Conservation (phyloP, 2,797 vertebrate genomes). For the Eupleurogrammus muticus region DNA sequence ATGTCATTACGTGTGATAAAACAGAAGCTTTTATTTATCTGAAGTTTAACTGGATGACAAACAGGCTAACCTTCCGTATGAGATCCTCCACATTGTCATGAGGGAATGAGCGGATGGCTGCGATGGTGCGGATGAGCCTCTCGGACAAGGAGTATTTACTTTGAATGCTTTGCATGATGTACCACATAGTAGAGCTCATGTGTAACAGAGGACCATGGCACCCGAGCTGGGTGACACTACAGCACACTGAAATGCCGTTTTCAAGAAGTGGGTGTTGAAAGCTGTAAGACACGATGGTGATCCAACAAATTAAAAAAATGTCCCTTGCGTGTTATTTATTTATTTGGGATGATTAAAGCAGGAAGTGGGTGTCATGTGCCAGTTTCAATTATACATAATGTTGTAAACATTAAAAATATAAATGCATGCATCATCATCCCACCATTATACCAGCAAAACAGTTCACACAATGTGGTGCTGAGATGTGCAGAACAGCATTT, state of each 20-base stretch:
- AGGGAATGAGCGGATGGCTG: constrained; percentile 95
- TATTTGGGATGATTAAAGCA: background rate
- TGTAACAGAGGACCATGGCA: constrained; percentile 85
- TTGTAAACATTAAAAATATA: background rate
- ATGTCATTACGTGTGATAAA: constrained; percentile 3
- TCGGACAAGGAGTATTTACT: constrained; percentile 97
- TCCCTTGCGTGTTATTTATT: background rate
- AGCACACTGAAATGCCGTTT: constrained; percentile 58
- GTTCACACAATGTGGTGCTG: background rate
- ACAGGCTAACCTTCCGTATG: constrained; percentile 88
- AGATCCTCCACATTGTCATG: constrained; percentile 97
- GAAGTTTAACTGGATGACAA: background rate
- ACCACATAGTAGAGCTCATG: constrained; percentile 97
- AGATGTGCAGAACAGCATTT: background rate
- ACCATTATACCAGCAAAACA: background rate
- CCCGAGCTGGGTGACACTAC: constrained; percentile 76
- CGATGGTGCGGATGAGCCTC: constrained; percentile 95
- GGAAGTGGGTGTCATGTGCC: background rate
- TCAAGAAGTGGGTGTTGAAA: constrained; percentile 25
- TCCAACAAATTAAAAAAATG: background rate
- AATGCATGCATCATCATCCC: background rate
- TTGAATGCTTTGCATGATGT: constrained; percentile 98
- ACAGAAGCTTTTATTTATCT: background rate
- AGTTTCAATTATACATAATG: background rate
- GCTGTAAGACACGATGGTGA: constrained; percentile 8